These are phyloP conservation scores for Sarcophaga carnaria DNA, from an alignment of 2,888 invertebrate species.

Conservation along the genomic window DNA sequence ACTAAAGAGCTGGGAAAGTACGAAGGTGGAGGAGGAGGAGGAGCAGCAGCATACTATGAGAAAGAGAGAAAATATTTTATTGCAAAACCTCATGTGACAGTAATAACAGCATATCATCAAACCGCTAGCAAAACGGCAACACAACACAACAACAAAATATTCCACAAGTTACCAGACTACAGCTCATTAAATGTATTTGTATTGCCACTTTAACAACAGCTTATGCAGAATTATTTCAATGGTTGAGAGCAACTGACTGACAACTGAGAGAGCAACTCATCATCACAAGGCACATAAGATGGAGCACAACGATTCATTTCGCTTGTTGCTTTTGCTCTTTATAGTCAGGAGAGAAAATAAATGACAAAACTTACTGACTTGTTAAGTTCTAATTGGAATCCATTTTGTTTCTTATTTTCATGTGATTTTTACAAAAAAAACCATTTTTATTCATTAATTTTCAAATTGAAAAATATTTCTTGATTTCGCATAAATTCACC, in stretches of 20 bases:
- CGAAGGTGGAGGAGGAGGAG: too few relatives aligned
- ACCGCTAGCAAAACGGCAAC: slow-evolving; percentile 42
- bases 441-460: too few relatives aligned
- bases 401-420: neutral
- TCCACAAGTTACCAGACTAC: neutral
- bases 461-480: too few relatives aligned
- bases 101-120: slow-evolving; percentile 58
- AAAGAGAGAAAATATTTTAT: too few relatives aligned
- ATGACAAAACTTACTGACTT: neutral
- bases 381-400: neutral
- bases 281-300: too few relatives aligned
- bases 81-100: slow-evolving; percentile 55
- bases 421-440: too few relatives aligned
- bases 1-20: neutral
- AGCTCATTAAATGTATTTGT: slow-evolving; percentile 5
- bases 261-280: too few relatives aligned
- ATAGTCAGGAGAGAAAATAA: neutral
- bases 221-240: neutral
- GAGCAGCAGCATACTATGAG: too few relatives aligned
- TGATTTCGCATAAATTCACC: too few relatives aligned
- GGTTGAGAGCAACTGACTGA: neutral
- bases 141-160: slow-evolving; percentile 4
- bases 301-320: neutral
- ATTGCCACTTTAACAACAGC: neutral
- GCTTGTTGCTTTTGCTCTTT: neutral